Evolutionary conservation across 92 coral and sea anemone species (phyloP), one percentile per base, ranked within the genome.

Genomic region (Bergia sp.): DNA sequence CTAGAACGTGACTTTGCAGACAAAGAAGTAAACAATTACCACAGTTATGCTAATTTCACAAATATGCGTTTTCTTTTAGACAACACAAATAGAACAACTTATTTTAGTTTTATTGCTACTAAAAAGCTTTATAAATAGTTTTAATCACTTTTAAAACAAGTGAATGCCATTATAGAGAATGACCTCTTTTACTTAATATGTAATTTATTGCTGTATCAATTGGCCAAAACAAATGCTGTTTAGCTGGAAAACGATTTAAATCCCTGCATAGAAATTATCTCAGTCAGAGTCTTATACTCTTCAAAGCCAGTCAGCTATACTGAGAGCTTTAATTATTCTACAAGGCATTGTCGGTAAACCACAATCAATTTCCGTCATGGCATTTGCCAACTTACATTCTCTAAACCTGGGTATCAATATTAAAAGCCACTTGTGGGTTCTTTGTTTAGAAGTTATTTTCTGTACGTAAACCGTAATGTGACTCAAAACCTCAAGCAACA

Each of bases 391-490:
- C n/a, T 58, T 13, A 61, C 43, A 57, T 1, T 18, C 38, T 81
- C 74, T 65, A 61, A 82, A 66, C 5, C 58, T 37, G 55, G 11
- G 61, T 40, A 82, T 82, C 61, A 65, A 29, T 40, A 29, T 29
- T 29, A 71, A 44, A 71, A 83, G 37, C 47, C 79, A 69, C 79
- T 84, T 79, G 64, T 15, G 61, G 66, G 40, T 49, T 66, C 45
- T 38, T 84, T 74, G 67, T 11, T 71, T 41, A 45, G 29, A 18
- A 71, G 67, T 53, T 47, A 71, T 84, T 84, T 84, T 79, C 87
- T 84, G 64, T 84, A 53, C 79, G 79, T 15, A 82, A 23, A 37
- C 0, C 21, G 18, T 13, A 10, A 67, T 67, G 20, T 2, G 3
- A 71, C 36, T 39, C 40, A 29, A 29, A 29, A 29, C 29, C 29